Evolutionary conservation across 2,113 vertebrate species (phyloP), one percentile per base, ranked within the genome.

Genomic region (Dermatemys mawii): DNA sequence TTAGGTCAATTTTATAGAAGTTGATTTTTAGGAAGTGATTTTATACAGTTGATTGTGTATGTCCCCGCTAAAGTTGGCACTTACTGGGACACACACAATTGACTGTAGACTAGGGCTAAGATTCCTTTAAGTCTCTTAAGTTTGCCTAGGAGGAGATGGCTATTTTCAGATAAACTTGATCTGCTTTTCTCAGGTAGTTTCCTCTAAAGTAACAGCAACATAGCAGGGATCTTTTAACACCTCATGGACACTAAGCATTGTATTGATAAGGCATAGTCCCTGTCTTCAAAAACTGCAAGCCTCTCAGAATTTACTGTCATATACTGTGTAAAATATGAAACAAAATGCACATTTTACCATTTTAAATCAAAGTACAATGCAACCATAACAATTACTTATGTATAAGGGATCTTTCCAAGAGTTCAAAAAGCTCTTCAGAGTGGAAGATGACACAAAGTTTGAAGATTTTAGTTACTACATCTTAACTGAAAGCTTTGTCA

Each of bases 161-260:
- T 86, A 63, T 95, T 95, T 93, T 84, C 79, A 93, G 83, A 86
- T 85, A 87, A 44, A 76, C 29, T 87, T 89, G n/a, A 94, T 90
- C 80, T 44, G 16, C 60, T 75, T 89, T 97, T 70, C 4, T 8
- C 8, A 85, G 87, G 63, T 57, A 82, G 53, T 19, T 82, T 24
- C 26, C 85, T 86, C 53, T 94, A 94, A 76, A 92, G 83, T 50
- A 79, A 87, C 84, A 16, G 11, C 53, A 67, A 35, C 85, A 81
- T 80, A 73, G 46, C 26, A 2, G 21, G 4, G 7, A 48, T 53
- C 81, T 93, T 41, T 89, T 95, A 94, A 93, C 22, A 90, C n/a
- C 83, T 86, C 21, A 78, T 60, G 83, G 32, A 22, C 22, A 35
- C 88, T 49, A 54, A 75, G 38, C 21, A 55, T 13, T 84, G 6